Conservation (phyloP, 2,797 vertebrate species). For the Prionace glauca region DNA sequence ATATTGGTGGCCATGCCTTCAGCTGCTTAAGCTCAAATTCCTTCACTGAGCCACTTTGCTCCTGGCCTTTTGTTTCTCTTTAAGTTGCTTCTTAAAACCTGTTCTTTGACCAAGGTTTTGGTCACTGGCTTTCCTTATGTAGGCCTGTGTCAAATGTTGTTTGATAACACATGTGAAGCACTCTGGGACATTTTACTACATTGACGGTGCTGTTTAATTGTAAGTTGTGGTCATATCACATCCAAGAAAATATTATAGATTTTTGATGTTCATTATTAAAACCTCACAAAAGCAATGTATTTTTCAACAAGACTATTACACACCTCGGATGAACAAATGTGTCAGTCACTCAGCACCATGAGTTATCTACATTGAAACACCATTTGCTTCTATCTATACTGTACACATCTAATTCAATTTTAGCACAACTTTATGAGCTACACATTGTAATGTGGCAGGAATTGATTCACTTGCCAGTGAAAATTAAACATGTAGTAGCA, state of each 20-base stretch:
- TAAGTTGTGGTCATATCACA: not conserved
- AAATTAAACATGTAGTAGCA: slow-evolving; percentile 24
- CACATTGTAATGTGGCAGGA: not conserved
- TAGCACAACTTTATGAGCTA: not conserved
- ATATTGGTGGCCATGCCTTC: not conserved
- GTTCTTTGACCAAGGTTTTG: not conserved
- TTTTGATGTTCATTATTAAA: not conserved
- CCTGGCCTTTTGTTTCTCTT: not conserved
- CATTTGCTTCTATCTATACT: not conserved
- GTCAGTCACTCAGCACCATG: too few species aligned
- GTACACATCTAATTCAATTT: not conserved
- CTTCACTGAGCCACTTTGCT: not conserved
- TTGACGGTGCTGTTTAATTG: not conserved
- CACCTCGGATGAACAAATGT: not conserved
- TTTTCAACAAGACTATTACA: not conserved
- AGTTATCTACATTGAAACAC: not conserved
- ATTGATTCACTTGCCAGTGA: slow-evolving; percentile 12
- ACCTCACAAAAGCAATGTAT: not conserved
- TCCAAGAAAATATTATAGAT: not conserved
- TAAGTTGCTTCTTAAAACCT: not conserved
- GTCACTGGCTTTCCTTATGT: not conserved
- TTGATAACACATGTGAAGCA: not conserved
- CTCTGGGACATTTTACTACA: not conserved
- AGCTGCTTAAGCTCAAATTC: not conserved
- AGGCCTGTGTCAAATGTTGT: not conserved